These are phyloP conservation scores for Campylomormyrus numenius DNA, from an alignment of 2,113 vertebrate species.

Conservation along the genomic window DNA sequence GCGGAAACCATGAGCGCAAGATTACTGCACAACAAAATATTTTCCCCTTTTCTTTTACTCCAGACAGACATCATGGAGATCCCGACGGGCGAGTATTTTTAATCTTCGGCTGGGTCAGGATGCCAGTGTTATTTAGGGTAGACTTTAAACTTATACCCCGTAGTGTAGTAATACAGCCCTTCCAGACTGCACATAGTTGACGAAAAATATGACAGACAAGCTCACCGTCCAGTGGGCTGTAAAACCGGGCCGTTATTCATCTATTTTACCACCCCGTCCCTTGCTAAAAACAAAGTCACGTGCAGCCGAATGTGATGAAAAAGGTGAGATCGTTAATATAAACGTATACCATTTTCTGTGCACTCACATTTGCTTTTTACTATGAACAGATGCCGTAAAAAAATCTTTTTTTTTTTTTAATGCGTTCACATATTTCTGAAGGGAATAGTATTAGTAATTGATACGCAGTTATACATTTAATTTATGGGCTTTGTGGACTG, in stretches of 20 bases:
- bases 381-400: neutral
- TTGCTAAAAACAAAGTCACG: neutral
- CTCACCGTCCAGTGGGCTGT: neutral
- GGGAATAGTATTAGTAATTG: neutral
- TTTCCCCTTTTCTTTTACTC: neutral
- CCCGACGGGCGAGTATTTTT: conserved; percentile 12
- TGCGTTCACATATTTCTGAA: neutral
- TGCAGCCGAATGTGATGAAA: neutral
- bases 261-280: neutral
- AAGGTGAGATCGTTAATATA: neutral
- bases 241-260: neutral
- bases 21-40: neutral
- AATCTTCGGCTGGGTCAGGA: conserved; percentile 11
- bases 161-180: neutral
- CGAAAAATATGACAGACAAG: neutral
- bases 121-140: conserved; percentile 8
- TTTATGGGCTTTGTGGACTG: neutral
- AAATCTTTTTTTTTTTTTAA: neutral
- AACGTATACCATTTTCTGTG: neutral
- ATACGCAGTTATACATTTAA: neutral
- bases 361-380: neutral
- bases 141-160: neutral
- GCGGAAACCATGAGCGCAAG: neutral
- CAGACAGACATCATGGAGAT: conserved; percentile 21
- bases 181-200: neutral